Evolutionary conservation across 2,888 invertebrate genomes (phyloP), one percentile per base, ranked within the genome.

Genomic region (Pyrrhosoma nymphula): DNA sequence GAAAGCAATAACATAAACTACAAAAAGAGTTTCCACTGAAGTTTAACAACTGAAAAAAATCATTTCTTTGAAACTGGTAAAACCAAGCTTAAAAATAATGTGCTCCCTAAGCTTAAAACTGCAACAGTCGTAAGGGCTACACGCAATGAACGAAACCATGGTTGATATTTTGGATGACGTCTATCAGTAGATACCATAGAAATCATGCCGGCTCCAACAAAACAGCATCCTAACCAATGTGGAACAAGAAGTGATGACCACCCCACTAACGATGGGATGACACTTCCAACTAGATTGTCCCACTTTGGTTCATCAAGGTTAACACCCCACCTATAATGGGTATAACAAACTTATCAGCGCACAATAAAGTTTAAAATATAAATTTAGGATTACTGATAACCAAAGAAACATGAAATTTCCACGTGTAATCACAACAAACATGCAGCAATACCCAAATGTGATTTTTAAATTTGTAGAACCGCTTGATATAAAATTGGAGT

Each of bases 211-310:
- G 89, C 89, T 26, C 89, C 56, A 56, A 89, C 55, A 55, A 56
- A n/a, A 26, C 47, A 56, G 89, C 89, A 89, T 55, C 89, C 89
- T 20, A 89, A 55, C 89, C 89, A 89, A 55, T 89, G 89, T 26
- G 89, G 89, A 8, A 89, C 89, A 89, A 89, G 55, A n/a, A 89
- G 89, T 23, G 89, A 55, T 89, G 89, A 55, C 89, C 89, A 89
- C 10, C 89, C 89, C 55, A 89, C n/a, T 26, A 89, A 56, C 3
- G 89, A 89, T n/a, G 55, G 89, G 3, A 55, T 56, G 26, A 89
- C 26, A n/a, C 89, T 89, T 89, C 56, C 56, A 14, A 55, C 18
- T 56, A 89, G n/a, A n/a, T 89, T 89, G 8, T 89, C 89, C 89
- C 89, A 89, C n/a, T 89, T 55, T 26, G 89, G 89, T 16, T 89